Conservation (phyloP, 2,113 vertebrate species). For the Syrmaticus mikado region DNA sequence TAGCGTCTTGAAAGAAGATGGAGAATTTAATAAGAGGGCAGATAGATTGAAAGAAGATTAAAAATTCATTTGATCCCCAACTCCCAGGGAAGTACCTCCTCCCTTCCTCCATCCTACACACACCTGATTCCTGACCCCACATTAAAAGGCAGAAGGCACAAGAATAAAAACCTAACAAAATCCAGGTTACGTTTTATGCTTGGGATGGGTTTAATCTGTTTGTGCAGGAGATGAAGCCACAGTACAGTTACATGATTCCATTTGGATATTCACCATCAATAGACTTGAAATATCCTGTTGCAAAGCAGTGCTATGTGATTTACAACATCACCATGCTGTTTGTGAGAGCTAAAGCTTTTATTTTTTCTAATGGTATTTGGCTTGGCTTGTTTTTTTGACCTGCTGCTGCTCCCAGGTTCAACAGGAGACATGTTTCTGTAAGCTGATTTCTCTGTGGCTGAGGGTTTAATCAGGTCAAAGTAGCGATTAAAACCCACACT, state of each 20-base stretch:
- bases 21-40: neutral
- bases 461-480: slow-evolving; percentile 74
- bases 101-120: neutral
- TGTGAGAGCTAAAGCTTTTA: neutral
- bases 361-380: slow-evolving; percentile 22
- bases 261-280: neutral
- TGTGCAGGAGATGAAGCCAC: neutral
- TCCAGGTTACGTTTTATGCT: neutral
- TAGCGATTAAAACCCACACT: slow-evolving; percentile 57
- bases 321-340: neutral
- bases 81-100: neutral
- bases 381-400: slow-evolving; percentile 49
- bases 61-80: slow-evolving; percentile 20
- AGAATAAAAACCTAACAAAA: neutral
- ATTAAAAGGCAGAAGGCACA: neutral
- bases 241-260: neutral
- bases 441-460: slow-evolving; percentile 69
- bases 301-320: neutral
- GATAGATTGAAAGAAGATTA: slow-evolving; percentile 33
- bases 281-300: neutral
- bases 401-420: slow-evolving; percentile 65
- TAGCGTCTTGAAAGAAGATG: slow-evolving; percentile 9
- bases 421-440: slow-evolving; percentile 65
- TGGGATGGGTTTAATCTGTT: neutral
- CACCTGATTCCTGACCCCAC: neutral